phyloP scores from a whole-genome alignment of 1,140 invertebrate genomes.

The Neuroterus valhalla region DNA sequence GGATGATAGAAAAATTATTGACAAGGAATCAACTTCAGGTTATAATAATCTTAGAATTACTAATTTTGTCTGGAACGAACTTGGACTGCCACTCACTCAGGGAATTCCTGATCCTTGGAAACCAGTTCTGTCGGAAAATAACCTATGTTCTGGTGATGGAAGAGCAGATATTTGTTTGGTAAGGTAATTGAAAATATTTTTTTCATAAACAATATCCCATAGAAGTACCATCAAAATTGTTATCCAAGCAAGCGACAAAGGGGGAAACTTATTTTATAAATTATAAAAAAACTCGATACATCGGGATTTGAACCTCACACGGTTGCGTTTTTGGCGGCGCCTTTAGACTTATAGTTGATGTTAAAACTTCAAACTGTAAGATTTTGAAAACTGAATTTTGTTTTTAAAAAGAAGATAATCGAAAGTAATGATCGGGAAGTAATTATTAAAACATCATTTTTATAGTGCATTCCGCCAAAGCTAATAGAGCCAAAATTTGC shows the following conservation, averaged over 20 bases:
- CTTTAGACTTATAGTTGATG: too few species aligned
- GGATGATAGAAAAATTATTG: background rate
- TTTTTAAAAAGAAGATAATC: too few species aligned
- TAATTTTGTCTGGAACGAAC: constrained; percentile 41
- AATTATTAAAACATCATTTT: too few species aligned
- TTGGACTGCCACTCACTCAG: constrained; percentile 43
- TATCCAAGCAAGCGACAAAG: background rate
- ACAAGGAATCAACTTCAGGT: background rate
- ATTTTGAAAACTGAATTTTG: too few species aligned
- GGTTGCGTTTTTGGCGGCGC: too few species aligned
- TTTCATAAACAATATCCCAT: constrained; percentile 36
- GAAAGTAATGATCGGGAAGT: too few species aligned
- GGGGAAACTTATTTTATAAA: too few species aligned
- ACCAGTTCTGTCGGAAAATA: background rate
- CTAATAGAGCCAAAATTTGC: too few species aligned
- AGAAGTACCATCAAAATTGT: background rate
- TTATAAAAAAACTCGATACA: too few species aligned
- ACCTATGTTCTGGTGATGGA: background rate
- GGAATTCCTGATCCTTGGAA: constrained; percentile 60
- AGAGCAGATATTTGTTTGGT: constrained; percentile 13
- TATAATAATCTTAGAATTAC: constrained; percentile 39
- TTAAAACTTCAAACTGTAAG: too few species aligned
- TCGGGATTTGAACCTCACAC: too few species aligned
- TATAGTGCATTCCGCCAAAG: too few species aligned
- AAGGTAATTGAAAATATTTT: constrained; percentile 15